phyloP scores from a whole-genome alignment of 1,140 invertebrate species.

The Cardiocondyla obscurior region DNA sequence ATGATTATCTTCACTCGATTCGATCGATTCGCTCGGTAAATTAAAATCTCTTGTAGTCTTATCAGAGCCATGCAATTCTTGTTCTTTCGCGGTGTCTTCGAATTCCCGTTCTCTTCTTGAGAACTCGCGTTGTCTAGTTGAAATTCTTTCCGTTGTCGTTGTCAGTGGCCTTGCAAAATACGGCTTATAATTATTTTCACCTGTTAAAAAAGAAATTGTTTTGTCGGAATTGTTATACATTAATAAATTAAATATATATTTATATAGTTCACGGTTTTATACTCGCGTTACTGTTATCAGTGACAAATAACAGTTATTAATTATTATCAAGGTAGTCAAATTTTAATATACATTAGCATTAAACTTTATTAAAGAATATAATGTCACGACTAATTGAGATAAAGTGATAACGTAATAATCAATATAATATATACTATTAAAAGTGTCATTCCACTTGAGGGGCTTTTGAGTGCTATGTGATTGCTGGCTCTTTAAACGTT shows the following conservation, averaged over 20 bases:
- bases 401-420: neutral
- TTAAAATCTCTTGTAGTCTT: conserved; percentile 35
- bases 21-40: conserved; percentile 68
- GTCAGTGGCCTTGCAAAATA: neutral
- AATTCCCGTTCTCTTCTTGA: neutral
- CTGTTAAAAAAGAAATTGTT: conserved; percentile 6
- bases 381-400: neutral
- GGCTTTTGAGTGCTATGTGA: neutral
- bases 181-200: neutral
- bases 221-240: neutral
- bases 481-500: conserved; percentile 70
- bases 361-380: neutral
- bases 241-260: no score
- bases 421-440: conserved; percentile 20
- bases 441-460: neutral
- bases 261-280: no score
- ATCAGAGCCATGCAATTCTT: neutral
- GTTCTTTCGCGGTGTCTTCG: neutral
- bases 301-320: neutral
- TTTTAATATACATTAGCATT: neutral
- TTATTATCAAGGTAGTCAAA: neutral
- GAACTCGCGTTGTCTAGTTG: neutral
- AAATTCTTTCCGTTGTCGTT: neutral
- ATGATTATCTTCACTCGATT: conserved; percentile 56
- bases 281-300: no score